Evolutionary conservation across 2,113 vertebrate genomes (phyloP).

Genomic region (Jacana jacana): DNA sequence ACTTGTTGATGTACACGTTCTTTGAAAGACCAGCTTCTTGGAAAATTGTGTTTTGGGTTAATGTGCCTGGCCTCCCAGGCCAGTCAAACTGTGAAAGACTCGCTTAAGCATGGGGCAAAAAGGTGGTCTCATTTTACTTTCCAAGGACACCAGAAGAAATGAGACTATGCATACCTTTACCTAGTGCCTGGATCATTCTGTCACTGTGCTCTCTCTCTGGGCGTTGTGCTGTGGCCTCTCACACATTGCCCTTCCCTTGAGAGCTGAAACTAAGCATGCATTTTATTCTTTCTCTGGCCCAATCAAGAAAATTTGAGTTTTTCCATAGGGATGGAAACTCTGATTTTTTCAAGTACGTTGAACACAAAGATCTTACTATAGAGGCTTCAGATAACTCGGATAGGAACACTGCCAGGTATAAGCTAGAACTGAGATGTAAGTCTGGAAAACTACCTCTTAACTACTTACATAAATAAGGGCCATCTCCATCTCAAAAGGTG

Average conservation of each 20-base stretch:
- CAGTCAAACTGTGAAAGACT: neutral
- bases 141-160: neutral
- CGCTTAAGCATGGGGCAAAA: neutral
- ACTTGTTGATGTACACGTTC: neutral
- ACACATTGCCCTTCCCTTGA: rapidly evolving
- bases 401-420: neutral
- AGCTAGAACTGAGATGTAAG: neutral
- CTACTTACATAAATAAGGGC: neutral
- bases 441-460: neutral
- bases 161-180: neutral
- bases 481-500: neutral
- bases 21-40: neutral
- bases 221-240: rapidly evolving
- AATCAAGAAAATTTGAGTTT: neutral
- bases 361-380: neutral
- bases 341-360: neutral
- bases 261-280: neutral
- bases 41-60: neutral
- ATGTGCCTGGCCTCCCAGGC: rapidly evolving
- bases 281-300: neutral
- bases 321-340: neutral
- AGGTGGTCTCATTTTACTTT: neutral
- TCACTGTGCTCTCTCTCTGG: neutral
- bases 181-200: neutral
- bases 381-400: neutral